Evolutionary conservation across 2,888 invertebrate genomes (phyloP), one percentile per base, ranked within the genome.

Genomic region (Epicampocera succincta): DNA sequence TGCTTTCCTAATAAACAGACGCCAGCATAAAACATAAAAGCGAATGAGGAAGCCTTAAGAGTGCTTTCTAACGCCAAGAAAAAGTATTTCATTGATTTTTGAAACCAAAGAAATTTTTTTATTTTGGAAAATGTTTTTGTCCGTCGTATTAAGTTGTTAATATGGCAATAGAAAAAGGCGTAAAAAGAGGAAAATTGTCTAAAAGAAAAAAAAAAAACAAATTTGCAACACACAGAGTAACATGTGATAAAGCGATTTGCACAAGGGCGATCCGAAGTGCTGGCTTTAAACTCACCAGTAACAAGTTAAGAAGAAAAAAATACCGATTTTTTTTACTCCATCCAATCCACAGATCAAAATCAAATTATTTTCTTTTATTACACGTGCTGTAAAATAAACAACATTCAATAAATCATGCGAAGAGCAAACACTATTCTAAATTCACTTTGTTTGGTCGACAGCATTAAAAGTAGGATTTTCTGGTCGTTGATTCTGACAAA

Each of bases 51-150:
- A 89, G 87, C 90, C 89, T 65, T 84, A 89, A 73, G 83, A 88
- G 74, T 89, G 90, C 87, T 19, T 65, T 46, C 78, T 82, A 82
- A 82, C 88, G 86, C 86, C 88, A 89, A 86, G 82, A 78, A 89
- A 89, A 89, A 89, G 88, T 88, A 89, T 88, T 89, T 88, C 89
- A 89, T 89, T 86, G 89, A 89, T 89, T 89, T 89, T 88, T 80
- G 89, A 89, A 89, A 87, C 89, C 89, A 86, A 84, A 84, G 74
- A 85, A 87, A 85, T 87, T 44, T 60, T n/a, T 66, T 60, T 75
- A 60, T 68, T 87, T 86, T 74, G 73, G 83, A 81, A 84, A 85
- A 50, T 75, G 58, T 75, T 58, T 52, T 69, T 68, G 46, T 52
- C 50, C 33, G 42, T 68, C 61, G 69, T 44, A 69, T 69, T 69